These are phyloP conservation scores for Diorhabda sublineata DNA, from an alignment of 1,140 invertebrate species.

Conservation along the genomic window DNA sequence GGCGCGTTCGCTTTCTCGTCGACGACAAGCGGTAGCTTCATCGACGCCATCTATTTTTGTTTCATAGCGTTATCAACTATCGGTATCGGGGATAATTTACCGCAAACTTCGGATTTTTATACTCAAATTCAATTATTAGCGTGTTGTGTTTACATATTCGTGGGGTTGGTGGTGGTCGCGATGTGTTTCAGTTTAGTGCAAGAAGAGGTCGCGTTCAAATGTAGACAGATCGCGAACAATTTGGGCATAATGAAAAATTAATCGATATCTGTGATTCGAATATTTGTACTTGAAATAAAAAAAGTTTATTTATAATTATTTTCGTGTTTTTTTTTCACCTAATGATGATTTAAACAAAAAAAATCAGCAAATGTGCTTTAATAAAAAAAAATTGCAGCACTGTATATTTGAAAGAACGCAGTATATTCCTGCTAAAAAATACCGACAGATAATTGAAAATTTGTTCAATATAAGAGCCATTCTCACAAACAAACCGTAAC, in stretches of 20 bases:
- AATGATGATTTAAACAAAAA: background rate
- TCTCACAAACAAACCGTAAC: no score
- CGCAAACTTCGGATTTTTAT: conserved; percentile 59
- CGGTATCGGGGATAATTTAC: conserved; percentile 79
- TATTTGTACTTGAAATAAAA: background rate
- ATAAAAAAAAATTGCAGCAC: no score
- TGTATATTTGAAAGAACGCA: no score
- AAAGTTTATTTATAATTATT: background rate
- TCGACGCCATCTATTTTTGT: conserved; percentile 83
- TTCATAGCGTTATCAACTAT: conserved; percentile 85
- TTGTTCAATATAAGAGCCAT: no score
- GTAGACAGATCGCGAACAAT: conserved; percentile 49
- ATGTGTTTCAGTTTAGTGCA: conserved; percentile 92
- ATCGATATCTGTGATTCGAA: background rate
- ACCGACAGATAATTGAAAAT: no score
- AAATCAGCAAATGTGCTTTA: no score
- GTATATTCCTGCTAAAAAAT: no score
- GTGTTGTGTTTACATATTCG: conserved; percentile 79
- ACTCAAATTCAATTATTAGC: conserved; percentile 71
- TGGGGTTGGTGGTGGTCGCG: conserved; percentile 84
- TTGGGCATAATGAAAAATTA: conserved; percentile 33
- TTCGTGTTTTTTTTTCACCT: background rate
- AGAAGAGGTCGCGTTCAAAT: conserved; percentile 78
- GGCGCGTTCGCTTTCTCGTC: conserved; percentile 69
- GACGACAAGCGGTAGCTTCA: conserved; percentile 73